Percentiles rank a stretch among this genome's conserved stretches.
These are phyloP conservation scores for Drosophila kikkawai DNA, from an alignment of 1,140 invertebrate genomes.

Conservation along the genomic window DNA sequence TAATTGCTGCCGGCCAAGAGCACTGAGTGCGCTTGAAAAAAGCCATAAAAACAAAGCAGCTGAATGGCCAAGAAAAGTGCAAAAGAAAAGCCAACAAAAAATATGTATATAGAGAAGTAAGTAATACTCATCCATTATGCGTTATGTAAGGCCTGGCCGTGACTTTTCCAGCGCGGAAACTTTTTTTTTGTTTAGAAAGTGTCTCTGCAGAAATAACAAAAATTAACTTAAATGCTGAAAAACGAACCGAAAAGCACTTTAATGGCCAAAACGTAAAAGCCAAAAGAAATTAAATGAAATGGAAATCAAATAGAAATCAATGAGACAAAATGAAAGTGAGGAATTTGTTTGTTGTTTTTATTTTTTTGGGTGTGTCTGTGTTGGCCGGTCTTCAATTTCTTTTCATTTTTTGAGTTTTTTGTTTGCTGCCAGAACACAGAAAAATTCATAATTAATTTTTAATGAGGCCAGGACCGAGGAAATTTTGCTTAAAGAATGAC, in stretches of 20 bases:
- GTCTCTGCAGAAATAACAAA: slow-evolving; percentile 28
- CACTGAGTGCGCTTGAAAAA: slow-evolving; percentile 47
- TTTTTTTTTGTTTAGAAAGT: slow-evolving; percentile 65
- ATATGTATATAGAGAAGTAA: slow-evolving; percentile 1
- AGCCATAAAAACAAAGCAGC: slow-evolving; percentile 47
- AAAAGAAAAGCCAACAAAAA: slow-evolving; percentile 17
- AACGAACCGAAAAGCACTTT: slow-evolving; percentile 33
- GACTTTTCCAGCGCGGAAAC: slow-evolving; percentile 61
- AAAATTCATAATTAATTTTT: slow-evolving; percentile 61
- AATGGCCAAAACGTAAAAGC: slow-evolving; percentile 38
- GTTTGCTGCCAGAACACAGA: slow-evolving; percentile 20
- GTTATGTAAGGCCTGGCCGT: slow-evolving; percentile 65
- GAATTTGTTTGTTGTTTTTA: slow-evolving; percentile 33
- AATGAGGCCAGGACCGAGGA: slow-evolving; percentile 20
- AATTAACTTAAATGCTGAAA: slow-evolving; percentile 56
- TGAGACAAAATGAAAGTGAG: slow-evolving; percentile 49
- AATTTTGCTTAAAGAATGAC: slow-evolving; percentile 17
- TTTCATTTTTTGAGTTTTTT: neutral
- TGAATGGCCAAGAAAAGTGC: slow-evolving; percentile 31
- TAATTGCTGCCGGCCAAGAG: slow-evolving; percentile 63
- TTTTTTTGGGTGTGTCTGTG: slow-evolving; percentile 49
- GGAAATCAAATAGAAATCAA: slow-evolving; percentile 75
- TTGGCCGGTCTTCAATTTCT: slow-evolving; percentile 20
- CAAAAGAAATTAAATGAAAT: slow-evolving; percentile 70
- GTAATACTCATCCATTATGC: slow-evolving; percentile 34